Percentiles rank a stretch among this genome's conserved stretches.
Conservation (phyloP, 92 coral and sea anemone genomes). For the Montipora capitata region DNA sequence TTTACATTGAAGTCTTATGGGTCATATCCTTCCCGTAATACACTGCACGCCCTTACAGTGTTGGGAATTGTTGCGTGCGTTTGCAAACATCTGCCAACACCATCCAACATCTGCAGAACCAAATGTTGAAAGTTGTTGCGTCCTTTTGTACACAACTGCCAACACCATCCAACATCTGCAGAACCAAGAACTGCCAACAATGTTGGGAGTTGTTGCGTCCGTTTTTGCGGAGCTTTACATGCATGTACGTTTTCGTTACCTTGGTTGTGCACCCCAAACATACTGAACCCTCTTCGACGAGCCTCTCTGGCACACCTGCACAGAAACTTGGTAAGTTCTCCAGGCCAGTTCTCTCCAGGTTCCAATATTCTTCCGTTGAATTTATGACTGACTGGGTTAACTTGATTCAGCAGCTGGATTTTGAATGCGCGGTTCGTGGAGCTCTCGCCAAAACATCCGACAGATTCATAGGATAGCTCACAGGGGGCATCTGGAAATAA, state of each 20-base stretch:
- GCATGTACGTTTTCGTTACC: conserved; percentile 57
- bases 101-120: background rate
- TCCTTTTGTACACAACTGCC: background rate
- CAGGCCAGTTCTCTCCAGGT: conserved; percentile 58
- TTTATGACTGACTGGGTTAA: conserved; percentile 57
- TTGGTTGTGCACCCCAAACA: conserved; percentile 83
- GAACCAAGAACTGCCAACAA: background rate
- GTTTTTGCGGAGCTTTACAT: background rate
- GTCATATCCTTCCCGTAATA: background rate
- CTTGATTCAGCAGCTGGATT: conserved; percentile 64
- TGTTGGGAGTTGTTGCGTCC: too few species aligned
- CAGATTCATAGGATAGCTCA: conserved; percentile 66
- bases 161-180: background rate
- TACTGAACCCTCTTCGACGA: conserved; percentile 52
- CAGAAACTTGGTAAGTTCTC: conserved; percentile 78
- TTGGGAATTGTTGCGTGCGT: background rate
- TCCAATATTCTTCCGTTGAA: conserved; percentile 77
- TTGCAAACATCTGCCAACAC: background rate
- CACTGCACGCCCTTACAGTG: background rate
- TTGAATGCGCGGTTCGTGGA: conserved; percentile 56
- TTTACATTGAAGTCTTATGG: background rate
- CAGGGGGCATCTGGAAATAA: conserved; percentile 75
- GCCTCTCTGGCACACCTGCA: conserved; percentile 97
- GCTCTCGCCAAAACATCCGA: conserved; percentile 83
- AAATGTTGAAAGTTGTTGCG: background rate